Conservation (phyloP, 2,888 invertebrate species). For the Lycophotia porphyrea region DNA sequence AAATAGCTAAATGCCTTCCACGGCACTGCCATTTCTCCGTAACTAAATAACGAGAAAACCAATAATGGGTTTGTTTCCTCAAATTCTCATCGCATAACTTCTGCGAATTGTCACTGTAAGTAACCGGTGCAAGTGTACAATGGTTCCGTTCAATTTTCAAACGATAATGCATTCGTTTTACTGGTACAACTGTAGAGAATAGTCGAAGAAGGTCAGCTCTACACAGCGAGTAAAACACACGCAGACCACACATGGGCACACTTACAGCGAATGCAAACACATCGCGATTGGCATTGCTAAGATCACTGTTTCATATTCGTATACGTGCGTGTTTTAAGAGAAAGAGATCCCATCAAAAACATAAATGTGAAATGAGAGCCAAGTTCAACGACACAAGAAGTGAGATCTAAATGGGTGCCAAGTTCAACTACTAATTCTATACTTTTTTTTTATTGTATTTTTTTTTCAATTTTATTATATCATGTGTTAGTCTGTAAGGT, state of each 20-base stretch:
- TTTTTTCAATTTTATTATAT: too few relatives aligned
- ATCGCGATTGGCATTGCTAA: neutral
- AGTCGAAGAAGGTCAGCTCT: neutral
- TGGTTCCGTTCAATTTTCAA: constrained; percentile 37
- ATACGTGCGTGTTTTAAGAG: too few relatives aligned
- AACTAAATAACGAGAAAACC: constrained; percentile 26
- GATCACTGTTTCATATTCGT: neutral
- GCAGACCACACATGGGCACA: neutral
- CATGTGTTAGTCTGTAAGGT: too few relatives aligned
- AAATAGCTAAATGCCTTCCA: constrained; percentile 4
- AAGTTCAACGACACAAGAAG: too few relatives aligned
- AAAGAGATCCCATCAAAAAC: too few relatives aligned
- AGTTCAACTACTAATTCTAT: too few relatives aligned
- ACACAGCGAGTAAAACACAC: neutral
- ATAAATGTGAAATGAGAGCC: too few relatives aligned
- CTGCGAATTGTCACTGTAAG: constrained; percentile 24
- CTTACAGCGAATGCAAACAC: too few relatives aligned
- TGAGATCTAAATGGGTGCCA: too few relatives aligned
- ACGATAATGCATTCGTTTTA: constrained; percentile 47
- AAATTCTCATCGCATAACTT: constrained; percentile 25
- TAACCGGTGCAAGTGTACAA: constrained; percentile 17
- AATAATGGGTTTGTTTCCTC: constrained; percentile 25
- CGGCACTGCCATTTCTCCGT: constrained; percentile 11
- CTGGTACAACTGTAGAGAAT: neutral
- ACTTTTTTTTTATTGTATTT: too few relatives aligned